Evolutionary conservation across 2,888 invertebrate genomes (phyloP).

Genomic region (Acrobasis repandana): DNA sequence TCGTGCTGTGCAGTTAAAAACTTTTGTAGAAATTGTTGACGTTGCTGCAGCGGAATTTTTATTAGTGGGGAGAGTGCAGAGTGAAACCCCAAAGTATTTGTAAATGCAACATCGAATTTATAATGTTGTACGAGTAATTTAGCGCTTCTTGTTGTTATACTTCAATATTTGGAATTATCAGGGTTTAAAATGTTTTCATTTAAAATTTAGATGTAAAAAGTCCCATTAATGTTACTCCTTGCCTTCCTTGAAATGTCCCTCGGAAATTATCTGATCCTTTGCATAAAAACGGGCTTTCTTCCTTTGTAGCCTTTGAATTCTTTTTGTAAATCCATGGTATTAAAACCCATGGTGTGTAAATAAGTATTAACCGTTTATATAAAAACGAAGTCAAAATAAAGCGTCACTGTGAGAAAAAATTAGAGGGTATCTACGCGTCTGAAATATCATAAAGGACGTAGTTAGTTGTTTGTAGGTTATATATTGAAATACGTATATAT

Average conservation of each 20-base stretch:
- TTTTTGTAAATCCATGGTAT: slow-evolving; percentile 48
- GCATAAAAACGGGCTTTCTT: slow-evolving; percentile 61
- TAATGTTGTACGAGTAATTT: slow-evolving; percentile 60
- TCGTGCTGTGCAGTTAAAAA: not conserved
- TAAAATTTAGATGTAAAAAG: slow-evolving; percentile 61
- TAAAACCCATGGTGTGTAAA: slow-evolving; percentile 59
- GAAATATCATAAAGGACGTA: slow-evolving; percentile 77
- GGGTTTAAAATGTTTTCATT: slow-evolving; percentile 74
- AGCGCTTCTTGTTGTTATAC: slow-evolving; percentile 71
- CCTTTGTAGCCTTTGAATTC: slow-evolving; percentile 54
- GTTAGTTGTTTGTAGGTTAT: slow-evolving; percentile 73
- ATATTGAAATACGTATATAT: slow-evolving; percentile 43
- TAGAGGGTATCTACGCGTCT: slow-evolving; percentile 75
- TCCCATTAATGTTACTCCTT: slow-evolving; percentile 47
- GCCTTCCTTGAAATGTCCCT: slow-evolving; percentile 53
- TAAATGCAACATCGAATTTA: slow-evolving; percentile 78
- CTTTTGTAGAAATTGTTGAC: slow-evolving; percentile 18
- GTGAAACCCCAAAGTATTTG: slow-evolving; percentile 60
- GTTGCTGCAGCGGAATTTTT: slow-evolving; percentile 41
- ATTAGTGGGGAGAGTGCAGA: slow-evolving; percentile 51
- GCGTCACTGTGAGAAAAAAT: slow-evolving; percentile 81
- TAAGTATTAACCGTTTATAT: slow-evolving; percentile 75
- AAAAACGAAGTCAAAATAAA: slow-evolving; percentile 80
- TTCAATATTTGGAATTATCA: slow-evolving; percentile 79
- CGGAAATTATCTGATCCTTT: slow-evolving; percentile 53